Evolutionary conservation across 2,797 vertebrate species (phyloP).

Genomic region (Amniataba percoides): DNA sequence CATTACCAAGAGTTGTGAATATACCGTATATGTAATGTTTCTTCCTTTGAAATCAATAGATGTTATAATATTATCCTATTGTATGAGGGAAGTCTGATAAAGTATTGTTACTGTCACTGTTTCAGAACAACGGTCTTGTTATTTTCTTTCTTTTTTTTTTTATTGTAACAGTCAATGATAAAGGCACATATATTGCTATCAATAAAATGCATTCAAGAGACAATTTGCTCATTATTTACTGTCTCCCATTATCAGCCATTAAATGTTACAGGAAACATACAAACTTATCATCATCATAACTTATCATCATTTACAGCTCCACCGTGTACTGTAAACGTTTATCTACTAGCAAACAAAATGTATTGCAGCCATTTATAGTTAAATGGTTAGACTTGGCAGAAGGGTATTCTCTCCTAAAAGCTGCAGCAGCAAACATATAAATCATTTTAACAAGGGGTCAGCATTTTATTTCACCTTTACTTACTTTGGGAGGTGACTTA

Average conservation of each 20-base stretch:
- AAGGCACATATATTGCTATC: slow-evolving; percentile 50
- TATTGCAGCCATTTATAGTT: slow-evolving; percentile 20
- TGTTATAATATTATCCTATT: slow-evolving; percentile 50
- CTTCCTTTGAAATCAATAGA: slow-evolving; percentile 53
- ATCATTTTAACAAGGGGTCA: neutral
- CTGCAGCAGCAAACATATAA: neutral
- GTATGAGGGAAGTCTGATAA: slow-evolving; percentile 36
- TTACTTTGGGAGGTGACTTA: neutral
- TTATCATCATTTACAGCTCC: neutral
- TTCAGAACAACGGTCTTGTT: slow-evolving; percentile 27
- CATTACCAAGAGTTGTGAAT: slow-evolving; percentile 45
- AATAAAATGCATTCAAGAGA: slow-evolving; percentile 66
- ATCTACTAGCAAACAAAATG: slow-evolving; percentile 10
- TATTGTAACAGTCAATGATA: slow-evolving; percentile 53
- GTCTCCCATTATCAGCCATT: neutral
- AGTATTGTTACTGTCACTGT: slow-evolving; percentile 41
- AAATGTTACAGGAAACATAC: neutral
- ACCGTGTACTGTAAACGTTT: neutral
- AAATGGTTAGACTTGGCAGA: slow-evolving; percentile 9
- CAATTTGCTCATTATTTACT: slow-evolving; percentile 14
- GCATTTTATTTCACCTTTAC: slow-evolving; percentile 3
- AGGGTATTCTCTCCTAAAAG: neutral
- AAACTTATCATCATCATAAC: neutral
- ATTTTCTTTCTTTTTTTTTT: slow-evolving; percentile 30
- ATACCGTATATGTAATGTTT: slow-evolving; percentile 50